Conservation (phyloP, 2,797 vertebrate species). For the Cynodonichthys magdalenae region DNA sequence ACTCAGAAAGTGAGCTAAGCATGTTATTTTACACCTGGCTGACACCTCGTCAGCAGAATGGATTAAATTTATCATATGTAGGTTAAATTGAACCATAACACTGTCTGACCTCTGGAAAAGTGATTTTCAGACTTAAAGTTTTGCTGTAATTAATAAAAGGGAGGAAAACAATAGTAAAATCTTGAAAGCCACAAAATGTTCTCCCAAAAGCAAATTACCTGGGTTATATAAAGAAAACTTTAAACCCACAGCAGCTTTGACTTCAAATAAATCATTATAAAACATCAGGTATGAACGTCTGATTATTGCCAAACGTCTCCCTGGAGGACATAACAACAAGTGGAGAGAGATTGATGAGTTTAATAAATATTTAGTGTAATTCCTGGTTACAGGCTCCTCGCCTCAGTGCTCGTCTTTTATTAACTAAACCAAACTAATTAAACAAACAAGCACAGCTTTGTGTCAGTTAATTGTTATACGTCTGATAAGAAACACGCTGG, state of each 20-base stretch:
- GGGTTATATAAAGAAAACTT: conserved; percentile 17
- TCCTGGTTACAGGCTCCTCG: conserved; percentile 56
- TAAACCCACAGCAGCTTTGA: conserved; percentile 20
- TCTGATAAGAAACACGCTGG: conserved; percentile 44
- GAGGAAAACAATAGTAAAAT: background rate
- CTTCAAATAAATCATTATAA: conserved; percentile 62
- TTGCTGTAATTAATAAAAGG: conserved; percentile 13
- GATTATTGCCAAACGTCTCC: conserved; percentile 47
- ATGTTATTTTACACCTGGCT: too few species aligned
- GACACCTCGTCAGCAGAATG: too few species aligned
- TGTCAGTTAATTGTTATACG: conserved; percentile 32
- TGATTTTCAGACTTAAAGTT: too few species aligned
- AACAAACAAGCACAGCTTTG: conserved; percentile 11
- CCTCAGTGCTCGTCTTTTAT: conserved; percentile 11
- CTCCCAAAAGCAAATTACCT: conserved; percentile 15
- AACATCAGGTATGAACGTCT: conserved; percentile 15
- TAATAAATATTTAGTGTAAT: conserved; percentile 75
- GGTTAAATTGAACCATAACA: too few species aligned
- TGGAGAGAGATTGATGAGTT: conserved; percentile 56
- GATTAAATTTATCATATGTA: too few species aligned
- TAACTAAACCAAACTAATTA: conserved; percentile 45
- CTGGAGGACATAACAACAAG: conserved; percentile 65
- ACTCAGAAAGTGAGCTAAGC: too few species aligned
- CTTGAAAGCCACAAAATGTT: conserved; percentile 16
- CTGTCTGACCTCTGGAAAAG: too few species aligned